Conservation (phyloP, 2,888 invertebrate genomes). For the Andrena hattorfiana region DNA sequence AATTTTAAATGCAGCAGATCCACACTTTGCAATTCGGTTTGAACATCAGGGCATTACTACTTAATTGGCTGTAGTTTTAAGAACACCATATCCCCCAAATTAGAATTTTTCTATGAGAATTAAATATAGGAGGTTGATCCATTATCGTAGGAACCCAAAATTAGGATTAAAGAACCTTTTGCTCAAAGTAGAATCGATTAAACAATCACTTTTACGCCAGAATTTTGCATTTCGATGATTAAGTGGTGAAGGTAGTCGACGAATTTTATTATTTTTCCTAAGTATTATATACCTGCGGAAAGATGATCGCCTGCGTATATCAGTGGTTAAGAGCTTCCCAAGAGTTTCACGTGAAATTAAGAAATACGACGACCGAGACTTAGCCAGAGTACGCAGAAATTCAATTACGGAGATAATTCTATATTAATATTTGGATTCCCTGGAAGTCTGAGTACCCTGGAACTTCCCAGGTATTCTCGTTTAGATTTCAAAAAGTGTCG, state of each 20-base stretch:
- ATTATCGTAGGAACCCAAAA: not conserved
- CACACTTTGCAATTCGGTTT: too few species aligned
- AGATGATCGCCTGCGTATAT: not conserved
- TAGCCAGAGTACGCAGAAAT: slow-evolving; percentile 20
- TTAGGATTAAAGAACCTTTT: not conserved
- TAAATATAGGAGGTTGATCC: not conserved
- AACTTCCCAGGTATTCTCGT: not conserved
- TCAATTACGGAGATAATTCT: slow-evolving; percentile 46
- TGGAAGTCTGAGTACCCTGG: not conserved
- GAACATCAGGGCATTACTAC: too few species aligned
- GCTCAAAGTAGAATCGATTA: not conserved
- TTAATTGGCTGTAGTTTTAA: too few species aligned
- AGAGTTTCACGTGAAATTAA: not conserved
- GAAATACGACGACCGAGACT: not conserved
- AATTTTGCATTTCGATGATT: not conserved
- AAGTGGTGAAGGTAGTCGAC: not conserved
- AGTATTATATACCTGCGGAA: too few species aligned
- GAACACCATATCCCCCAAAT: too few species aligned
- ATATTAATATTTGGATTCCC: slow-evolving; percentile 43
- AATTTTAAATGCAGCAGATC: too few species aligned
- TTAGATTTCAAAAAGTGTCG: slow-evolving; percentile 16
- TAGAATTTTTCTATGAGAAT: not conserved
- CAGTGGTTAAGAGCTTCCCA: slow-evolving; percentile 1
- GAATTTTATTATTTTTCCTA: not conserved
- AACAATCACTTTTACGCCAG: not conserved